phyloP scores from a whole-genome alignment of 2,797 vertebrate species.

The Lepilemur ruficaudatus region DNA sequence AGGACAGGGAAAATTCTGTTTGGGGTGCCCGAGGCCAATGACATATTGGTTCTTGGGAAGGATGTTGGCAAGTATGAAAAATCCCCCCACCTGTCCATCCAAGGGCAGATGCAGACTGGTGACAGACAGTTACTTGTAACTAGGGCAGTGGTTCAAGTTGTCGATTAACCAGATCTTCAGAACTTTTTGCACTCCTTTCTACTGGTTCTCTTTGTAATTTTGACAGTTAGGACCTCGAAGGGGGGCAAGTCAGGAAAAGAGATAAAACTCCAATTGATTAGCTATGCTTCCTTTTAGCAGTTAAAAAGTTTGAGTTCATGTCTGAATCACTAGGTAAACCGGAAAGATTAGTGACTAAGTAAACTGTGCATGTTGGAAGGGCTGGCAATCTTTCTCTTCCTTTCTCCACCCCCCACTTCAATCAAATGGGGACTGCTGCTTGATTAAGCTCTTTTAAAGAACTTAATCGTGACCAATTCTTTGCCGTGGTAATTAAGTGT shows the following conservation, averaged over 20 bases:
- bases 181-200: not conserved
- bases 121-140: not conserved
- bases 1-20: not conserved
- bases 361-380: not conserved
- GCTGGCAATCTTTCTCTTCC: not conserved
- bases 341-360: not conserved
- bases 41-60: not conserved
- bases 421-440: not conserved
- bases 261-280: not conserved
- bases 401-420: not conserved
- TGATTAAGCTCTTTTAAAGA: not conserved
- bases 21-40: not conserved
- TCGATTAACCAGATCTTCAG: not conserved
- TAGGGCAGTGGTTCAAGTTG: not conserved
- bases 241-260: not conserved
- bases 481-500: not conserved
- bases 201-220: not conserved
- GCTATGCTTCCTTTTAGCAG: not conserved
- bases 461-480: not conserved
- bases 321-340: not conserved
- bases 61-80: not conserved
- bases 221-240: not conserved
- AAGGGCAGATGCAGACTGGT: not conserved
- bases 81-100: not conserved
- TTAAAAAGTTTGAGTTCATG: constrained; percentile 1